Percentiles rank a stretch among this genome's conserved stretches.
Conservation (phyloP, 2,113 vertebrate species). For the Solea solea region DNA sequence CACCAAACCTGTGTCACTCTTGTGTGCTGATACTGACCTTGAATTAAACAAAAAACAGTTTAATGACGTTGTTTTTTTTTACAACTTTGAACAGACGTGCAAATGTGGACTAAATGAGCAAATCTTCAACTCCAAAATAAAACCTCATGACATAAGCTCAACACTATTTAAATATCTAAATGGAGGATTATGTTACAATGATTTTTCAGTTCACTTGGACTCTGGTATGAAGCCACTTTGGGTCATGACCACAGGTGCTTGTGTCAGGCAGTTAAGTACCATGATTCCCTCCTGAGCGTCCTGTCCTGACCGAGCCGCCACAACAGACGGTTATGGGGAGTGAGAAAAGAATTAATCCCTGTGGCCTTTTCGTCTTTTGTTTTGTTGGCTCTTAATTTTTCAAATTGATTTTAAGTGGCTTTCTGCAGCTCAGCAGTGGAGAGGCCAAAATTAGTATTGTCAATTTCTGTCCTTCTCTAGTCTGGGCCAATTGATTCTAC, state of each 20-base stretch:
- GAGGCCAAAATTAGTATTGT: constrained; percentile 55
- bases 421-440: constrained; percentile 69
- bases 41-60: too few species aligned
- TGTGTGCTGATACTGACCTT: too few species aligned
- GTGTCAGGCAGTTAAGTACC: constrained; percentile 29
- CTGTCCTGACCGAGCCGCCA: constrained; percentile 28
- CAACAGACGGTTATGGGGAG: constrained; percentile 46
- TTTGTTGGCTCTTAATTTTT: constrained; percentile 61
- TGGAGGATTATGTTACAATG: too few species aligned
- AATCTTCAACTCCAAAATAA: too few species aligned
- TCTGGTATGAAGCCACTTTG: background rate
- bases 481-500: constrained; percentile 66
- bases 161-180: too few species aligned
- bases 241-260: constrained; percentile 34
- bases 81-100: too few species aligned
- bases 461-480: constrained; percentile 47
- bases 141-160: too few species aligned
- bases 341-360: constrained; percentile 54
- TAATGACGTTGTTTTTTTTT: too few species aligned
- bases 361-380: constrained; percentile 2
- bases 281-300: constrained; percentile 46
- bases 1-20: too few species aligned
- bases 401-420: constrained; percentile 60
- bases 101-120: too few species aligned
- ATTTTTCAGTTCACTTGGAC: too few species aligned